Base-by-base conservation (phyloP, 2,797 vertebrate species). In the Poecilia picta region DNA sequence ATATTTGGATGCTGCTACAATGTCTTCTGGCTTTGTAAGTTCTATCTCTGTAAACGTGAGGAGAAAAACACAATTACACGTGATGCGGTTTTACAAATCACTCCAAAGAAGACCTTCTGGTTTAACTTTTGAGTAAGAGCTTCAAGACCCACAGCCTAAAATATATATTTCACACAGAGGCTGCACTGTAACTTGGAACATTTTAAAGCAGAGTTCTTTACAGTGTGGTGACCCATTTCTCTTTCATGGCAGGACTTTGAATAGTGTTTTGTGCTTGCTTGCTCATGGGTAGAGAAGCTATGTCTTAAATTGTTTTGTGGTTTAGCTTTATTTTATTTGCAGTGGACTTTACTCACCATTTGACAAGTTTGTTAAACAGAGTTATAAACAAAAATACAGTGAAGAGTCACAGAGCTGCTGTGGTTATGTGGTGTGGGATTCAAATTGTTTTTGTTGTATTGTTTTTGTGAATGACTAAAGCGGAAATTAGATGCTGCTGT, bases 321-420 rank as follows among this genome's bases (percentile, higher is more conserved):
- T 87, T 89, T 66, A 75, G 72, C 73, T 74, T 77, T 79, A 74
- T 84, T 90, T 89, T 77, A 68, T 85, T 89, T 87, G 74, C 68
- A 75, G 79, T 36, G 15, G 28, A 51, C 73, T 89, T 84, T 71
- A 68, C 73, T 84, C 53, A 53, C 73, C 72, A 71, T 85, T 36
- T 78, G 62, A 66, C 70, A 51, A 74, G 90, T 84, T 51, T 87
- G 87, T 85, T 70, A 78, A 83, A 83, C 86, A 83, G 75, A 88
- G 71, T 49, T 72, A 80, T 51, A 73, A 72, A 76, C 62, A 59
- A 79, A 39, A 80, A 79, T 49, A 45, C 46, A 70, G 31, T 10
- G 0, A 55, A 39, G 62, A 76, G 70, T 73, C 1, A 0, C 43
- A 31, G 47, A 75, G 64, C 53, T 80, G 78, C 68, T 18, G 16